Evolutionary conservation across 2,888 invertebrate genomes (phyloP), one percentile per base, ranked within the genome.

Genomic region (Rhabditoides inermis): DNA sequence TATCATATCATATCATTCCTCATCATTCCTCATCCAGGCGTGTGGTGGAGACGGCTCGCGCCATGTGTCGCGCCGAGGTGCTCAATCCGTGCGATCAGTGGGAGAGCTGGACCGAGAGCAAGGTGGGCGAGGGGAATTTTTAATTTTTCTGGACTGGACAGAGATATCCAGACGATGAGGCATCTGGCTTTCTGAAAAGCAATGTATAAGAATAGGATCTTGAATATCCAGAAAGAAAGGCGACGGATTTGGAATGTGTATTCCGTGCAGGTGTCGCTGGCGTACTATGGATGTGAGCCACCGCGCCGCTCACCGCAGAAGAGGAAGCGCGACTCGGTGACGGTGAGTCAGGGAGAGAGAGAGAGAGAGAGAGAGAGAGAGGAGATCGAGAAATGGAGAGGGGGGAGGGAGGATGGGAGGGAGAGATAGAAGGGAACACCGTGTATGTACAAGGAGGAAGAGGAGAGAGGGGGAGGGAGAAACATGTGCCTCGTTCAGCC

Each of bases 271-370:
- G n/a, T 65, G 30, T 63, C 59, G 23, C 56, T 59, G 10, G 65
- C 62, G 0, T 63, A 63, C 51, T 59, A 63, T 36, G 63, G 63
- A 18, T 63, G 63, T 37, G 60, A 61, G 20, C 58, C 60, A 2
- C 63, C 63, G 1, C 51, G 48, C 20, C 44, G 44, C 25, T 6
- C 12, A 26, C 7, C 10, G 50, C 10, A 23, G 36, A 4, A 41
- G 53, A 23, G 12, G 30, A 22, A 57, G 53, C 30, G 58, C 58
- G 1, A 49, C 55, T 6, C 51, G 57, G 6, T 28, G 42, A 3
- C 23, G 53, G 12, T 49, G 54, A 10, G 53, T 57, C 28, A 54
- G 48, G 3, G 54, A 51, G 18, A 56, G 50, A 44, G 56, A 56
- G 20, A 53, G 56, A 41, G 40, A 20, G 30, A 28, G 18, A 30